Base-by-base conservation (phyloP, 2,888 invertebrate genomes). In the Lamproptera curius region DNA sequence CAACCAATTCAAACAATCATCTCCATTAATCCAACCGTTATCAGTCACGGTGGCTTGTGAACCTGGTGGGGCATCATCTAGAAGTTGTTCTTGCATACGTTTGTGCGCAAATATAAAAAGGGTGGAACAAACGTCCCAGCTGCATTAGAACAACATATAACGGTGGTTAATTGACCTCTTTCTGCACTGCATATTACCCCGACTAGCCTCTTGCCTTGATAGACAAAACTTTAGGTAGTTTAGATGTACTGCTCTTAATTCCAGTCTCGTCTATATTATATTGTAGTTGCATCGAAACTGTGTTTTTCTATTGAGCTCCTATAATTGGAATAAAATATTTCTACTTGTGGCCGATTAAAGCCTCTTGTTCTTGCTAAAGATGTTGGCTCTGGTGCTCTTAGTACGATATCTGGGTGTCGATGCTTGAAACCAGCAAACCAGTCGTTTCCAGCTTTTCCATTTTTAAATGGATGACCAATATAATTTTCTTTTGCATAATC, bases 1-100 rank as follows among this genome's bases (percentile, higher is more conserved):
- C 23, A 23, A 23, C 23, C 23, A 23, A 6, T 23, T 8, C 8
- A 23, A 23, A 23, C 4, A 23, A 23, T n/a, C n/a, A n/a, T n/a
- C n/a, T n/a, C n/a, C n/a, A n/a, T n/a, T n/a, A n/a, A n/a, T n/a
- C n/a, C n/a, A n/a, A n/a, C n/a, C n/a, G n/a, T n/a, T n/a, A n/a
- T n/a, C n/a, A n/a, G n/a, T n/a, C n/a, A n/a, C n/a, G n/a, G n/a
- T n/a, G n/a, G n/a, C n/a, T 51, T 55, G 46, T 23, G 55, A 49
- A 9, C 58, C 61, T 37, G 58, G 56, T 35, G 58, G 59, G 4
- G 60, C 52, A 46, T 55, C 61, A 59, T 57, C 56, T 28, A 58
- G 37, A 15, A 57, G 46, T 28, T n/a, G n/a, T n/a, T n/a, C n/a
- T n/a, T n/a, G n/a, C 28, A 28, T 28, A 5, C 28, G 3, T 28